Base-by-base conservation (phyloP, 2,113 vertebrate genomes). In the Struthidea cinerea region DNA sequence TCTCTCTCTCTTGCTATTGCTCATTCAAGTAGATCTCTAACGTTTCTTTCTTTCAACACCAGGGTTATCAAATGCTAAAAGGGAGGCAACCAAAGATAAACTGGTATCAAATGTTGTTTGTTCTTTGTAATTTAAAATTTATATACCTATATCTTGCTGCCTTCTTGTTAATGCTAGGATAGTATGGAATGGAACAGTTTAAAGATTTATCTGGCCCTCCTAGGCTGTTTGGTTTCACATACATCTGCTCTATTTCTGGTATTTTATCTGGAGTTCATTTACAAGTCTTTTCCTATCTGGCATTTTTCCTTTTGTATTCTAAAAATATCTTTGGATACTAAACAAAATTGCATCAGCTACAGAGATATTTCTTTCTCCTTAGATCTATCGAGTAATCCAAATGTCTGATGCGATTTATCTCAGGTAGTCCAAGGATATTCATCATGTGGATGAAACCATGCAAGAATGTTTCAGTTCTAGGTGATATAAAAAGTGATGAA, bases 231-330 rank as follows among this genome's bases (percentile, higher is more conserved):
- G 44, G 1, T 75, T 94, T 85, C 64, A 9, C 26, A 52, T 65
- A 44, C 3, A 2, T 68, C 17, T 82, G 26, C 35, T 93, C 32
- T 67, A 15, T 80, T 93, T 92, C 67, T 92, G 69, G 6, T 86
- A 12, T 61, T 80, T 81, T 95, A 59, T 91, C 57, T 82, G 67
- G 39, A 7, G 28, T 89, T 96, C 19, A 37, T 82, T 85, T 79
- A 53, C 42, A 89, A 81, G 64, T 84, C 39, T 56, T 78, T 84
- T 81, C 42, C 57, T 77, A n/a, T 69, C 70, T 91, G 56, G 32
- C 55, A 37, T 79, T 96, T 90, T 91, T 90, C 68, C 71, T 95
- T 93, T 80, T 92, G 14, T 69, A 37, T 93, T 86, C 63, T 93
- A 94, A 92, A 92, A 95, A 83, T 90, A 56, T 39, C 8, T 27